A percentile compares a stretch with the other conserved stretches of the same genome.
phyloP scores from a whole-genome alignment of 1,140 invertebrate genomes.

The Aphelinus certus region DNA sequence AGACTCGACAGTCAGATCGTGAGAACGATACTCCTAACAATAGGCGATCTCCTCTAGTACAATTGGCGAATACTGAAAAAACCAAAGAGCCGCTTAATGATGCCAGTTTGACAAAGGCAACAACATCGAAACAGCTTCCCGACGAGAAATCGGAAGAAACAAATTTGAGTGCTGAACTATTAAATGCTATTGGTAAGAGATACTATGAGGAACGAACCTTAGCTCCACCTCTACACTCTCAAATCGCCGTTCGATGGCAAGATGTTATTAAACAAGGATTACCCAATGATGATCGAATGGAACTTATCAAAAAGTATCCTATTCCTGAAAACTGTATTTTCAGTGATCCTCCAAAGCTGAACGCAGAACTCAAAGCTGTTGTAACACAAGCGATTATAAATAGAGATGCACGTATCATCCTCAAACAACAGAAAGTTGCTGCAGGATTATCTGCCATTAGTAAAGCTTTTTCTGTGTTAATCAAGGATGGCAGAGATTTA shows the following conservation, averaged over 20 bases:
- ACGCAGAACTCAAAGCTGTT: constrained; percentile 23
- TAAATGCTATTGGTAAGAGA: constrained; percentile 39
- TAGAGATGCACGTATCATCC: constrained; percentile 36
- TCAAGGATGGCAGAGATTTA: constrained; percentile 7
- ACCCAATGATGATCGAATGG: constrained; percentile 32
- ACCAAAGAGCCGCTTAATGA: no score
- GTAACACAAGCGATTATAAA: constrained; percentile 14
- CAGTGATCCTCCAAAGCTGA: constrained; percentile 30
- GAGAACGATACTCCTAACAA: no score
- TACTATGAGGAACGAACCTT: constrained; percentile 18
- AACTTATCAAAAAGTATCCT: constrained; percentile 32
- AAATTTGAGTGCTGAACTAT: constrained; percentile 10
- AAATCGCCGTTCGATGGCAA: constrained; percentile 38
- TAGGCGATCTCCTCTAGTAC: no score
- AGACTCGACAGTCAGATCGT: no score
- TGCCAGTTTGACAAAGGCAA: no score
- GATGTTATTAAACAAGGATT: constrained; percentile 42
- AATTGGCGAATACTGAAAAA: no score
- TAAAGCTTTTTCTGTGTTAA: constrained; percentile 7
- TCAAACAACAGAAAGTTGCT: constrained; percentile 40
- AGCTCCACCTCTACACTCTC: constrained; percentile 28
- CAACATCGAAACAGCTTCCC: no score
- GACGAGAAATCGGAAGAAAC: no score
- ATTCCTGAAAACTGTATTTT: constrained; percentile 35
- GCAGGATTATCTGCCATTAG: constrained; percentile 21